A percentile compares a stretch with the other conserved stretches of the same genome.
These are phyloP conservation scores for Ptilonorhynchus violaceus DNA, from an alignment of 2,113 vertebrate species.

Conservation along the genomic window DNA sequence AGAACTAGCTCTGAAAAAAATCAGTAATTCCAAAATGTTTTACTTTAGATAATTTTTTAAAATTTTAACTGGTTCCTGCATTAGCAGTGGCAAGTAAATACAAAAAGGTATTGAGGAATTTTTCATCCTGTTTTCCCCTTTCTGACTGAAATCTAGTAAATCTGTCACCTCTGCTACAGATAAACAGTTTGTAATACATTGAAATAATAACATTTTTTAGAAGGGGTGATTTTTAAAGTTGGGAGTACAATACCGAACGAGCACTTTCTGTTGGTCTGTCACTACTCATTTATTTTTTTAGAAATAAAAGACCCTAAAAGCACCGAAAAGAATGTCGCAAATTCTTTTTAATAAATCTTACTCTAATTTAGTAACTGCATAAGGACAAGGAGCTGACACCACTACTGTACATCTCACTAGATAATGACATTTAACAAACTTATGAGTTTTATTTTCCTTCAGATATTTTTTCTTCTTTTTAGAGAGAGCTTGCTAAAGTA, in stretches of 20 bases:
- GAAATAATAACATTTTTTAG: background rate
- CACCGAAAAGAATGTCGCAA: background rate
- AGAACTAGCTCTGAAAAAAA: background rate
- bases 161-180: background rate
- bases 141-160: background rate
- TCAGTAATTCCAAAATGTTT: background rate
- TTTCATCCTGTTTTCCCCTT: background rate
- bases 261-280: background rate
- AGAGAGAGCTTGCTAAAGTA: background rate
- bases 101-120: background rate
- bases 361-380: background rate
- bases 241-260: background rate
- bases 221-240: background rate
- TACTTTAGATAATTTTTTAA: rapidly evolving
- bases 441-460: background rate
- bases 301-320: background rate
- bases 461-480: background rate
- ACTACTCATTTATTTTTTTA: background rate
- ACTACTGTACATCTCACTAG: background rate
- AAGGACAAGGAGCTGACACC: background rate
- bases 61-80: background rate
- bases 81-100: background rate
- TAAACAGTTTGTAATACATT: background rate
- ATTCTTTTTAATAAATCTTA: background rate
- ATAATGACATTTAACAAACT: background rate